These are phyloP conservation scores for Ectemnius continuus DNA, from an alignment of 2,888 invertebrate genomes.

Conservation along the genomic window DNA sequence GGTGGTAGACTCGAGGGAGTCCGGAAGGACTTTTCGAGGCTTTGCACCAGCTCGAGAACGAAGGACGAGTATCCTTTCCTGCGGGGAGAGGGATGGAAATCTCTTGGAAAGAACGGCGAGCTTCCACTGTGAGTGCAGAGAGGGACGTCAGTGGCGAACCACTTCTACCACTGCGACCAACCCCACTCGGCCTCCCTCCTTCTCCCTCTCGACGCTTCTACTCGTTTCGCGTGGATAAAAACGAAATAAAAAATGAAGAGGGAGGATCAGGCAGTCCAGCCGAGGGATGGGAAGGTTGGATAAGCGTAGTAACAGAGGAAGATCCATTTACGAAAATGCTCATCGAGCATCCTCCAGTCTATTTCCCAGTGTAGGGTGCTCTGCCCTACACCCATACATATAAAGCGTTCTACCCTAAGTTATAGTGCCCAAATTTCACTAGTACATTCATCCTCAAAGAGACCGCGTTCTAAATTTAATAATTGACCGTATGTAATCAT, in stretches of 20 bases:
- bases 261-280: slow-evolving; percentile 6
- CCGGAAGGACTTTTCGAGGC: slow-evolving; percentile 17
- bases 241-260: slow-evolving; percentile 22
- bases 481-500: no score
- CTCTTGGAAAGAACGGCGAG: slow-evolving; percentile 25
- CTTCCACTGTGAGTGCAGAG: slow-evolving; percentile 16
- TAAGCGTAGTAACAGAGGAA: slow-evolving; percentile 46
- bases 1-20: slow-evolving; percentile 47
- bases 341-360: slow-evolving; percentile 71
- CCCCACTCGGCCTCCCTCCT: slow-evolving; percentile 21
- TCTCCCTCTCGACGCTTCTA: slow-evolving; percentile 18
- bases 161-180: slow-evolving; percentile 38
- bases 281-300: slow-evolving; percentile 28
- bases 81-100: slow-evolving; percentile 19
- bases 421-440: no score
- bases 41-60: background rate
- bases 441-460: no score
- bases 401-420: no score
- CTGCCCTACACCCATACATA: no score
- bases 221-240: slow-evolving; percentile 27
- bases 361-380: slow-evolving; percentile 49
- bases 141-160: slow-evolving; percentile 57
- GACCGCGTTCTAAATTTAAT: no score
- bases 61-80: slow-evolving; percentile 14
- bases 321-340: slow-evolving; percentile 77